A percentile compares a stretch with the other conserved stretches of the same genome.
Conservation (phyloP, 2,113 vertebrate species). For the Ochotona princeps region DNA sequence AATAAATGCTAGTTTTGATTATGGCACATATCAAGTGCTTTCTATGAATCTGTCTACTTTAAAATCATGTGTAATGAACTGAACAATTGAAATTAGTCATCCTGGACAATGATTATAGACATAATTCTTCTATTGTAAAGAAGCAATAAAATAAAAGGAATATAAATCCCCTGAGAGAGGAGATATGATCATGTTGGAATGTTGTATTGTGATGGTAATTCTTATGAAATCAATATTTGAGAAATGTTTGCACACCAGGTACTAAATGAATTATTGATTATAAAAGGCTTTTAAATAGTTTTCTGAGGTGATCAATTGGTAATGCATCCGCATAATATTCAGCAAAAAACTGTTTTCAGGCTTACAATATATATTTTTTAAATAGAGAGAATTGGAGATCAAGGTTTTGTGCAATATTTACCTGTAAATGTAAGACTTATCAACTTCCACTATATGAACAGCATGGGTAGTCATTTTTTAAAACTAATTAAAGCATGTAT, state of each 20-base stretch:
- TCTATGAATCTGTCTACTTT: background rate
- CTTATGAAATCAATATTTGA: conserved; percentile 57
- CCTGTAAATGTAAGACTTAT: background rate
- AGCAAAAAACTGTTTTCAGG: background rate
- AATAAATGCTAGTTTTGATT: conserved; percentile 15
- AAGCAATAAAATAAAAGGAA: conserved; percentile 15
- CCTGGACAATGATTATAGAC: background rate
- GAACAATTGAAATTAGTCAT: background rate
- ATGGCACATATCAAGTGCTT: background rate
- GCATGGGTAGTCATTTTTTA: background rate
- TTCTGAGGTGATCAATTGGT: conserved; percentile 9
- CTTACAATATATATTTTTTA: background rate
- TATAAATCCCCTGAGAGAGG: conserved; percentile 21
- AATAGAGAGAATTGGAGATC: background rate
- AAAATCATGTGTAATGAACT: conserved; percentile 15
- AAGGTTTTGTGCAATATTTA: conserved; percentile 2
- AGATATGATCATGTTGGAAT: background rate
- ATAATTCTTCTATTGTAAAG: background rate
- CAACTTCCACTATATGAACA: background rate
- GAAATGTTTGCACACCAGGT: background rate
- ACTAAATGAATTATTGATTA: conserved; percentile 44
- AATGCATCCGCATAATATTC: background rate
- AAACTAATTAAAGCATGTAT: background rate
- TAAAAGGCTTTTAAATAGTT: conserved; percentile 27
- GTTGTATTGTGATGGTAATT: conserved; percentile 21